phyloP scores from a whole-genome alignment of 2,113 vertebrate genomes.

The Callithrix jacchus region DNA sequence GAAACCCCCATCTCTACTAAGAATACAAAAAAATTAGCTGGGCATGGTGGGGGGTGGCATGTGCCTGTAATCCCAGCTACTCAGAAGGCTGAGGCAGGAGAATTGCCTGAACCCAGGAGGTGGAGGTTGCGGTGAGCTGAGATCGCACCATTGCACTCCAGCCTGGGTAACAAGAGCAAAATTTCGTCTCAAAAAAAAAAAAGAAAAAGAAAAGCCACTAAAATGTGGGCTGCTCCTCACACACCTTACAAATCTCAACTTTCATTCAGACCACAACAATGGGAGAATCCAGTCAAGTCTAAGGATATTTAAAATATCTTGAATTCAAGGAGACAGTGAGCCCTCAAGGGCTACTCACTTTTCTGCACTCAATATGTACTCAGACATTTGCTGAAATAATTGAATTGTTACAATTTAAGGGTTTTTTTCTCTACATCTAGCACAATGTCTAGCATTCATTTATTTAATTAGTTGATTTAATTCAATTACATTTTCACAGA shows the following conservation, averaged over 20 bases:
- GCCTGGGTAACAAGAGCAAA: no score
- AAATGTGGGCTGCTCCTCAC: neutral
- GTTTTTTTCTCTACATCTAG: neutral
- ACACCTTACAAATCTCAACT: neutral
- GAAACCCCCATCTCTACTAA: no score
- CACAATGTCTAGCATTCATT: slow-evolving; percentile 37
- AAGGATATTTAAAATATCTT: neutral
- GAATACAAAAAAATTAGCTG: no score
- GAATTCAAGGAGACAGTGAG: neutral
- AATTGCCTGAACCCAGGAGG: no score
- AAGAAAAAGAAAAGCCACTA: neutral
- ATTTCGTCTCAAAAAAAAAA: no score
- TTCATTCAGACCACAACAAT: neutral
- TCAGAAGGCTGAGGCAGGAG: no score
- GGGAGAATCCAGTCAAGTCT: neutral
- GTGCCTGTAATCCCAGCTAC: no score
- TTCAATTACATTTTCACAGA: slow-evolving; percentile 49
- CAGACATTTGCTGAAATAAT: slow-evolving; percentile 31
- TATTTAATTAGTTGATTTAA: slow-evolving; percentile 35
- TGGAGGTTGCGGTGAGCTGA: no score
- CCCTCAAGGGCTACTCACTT: neutral
- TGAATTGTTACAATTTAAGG: neutral
- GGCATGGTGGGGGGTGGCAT: no score
- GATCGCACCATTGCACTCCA: no score
- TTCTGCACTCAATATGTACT: neutral